Conservation (phyloP, 2,113 vertebrate species). For the Gila orcuttii region DNA sequence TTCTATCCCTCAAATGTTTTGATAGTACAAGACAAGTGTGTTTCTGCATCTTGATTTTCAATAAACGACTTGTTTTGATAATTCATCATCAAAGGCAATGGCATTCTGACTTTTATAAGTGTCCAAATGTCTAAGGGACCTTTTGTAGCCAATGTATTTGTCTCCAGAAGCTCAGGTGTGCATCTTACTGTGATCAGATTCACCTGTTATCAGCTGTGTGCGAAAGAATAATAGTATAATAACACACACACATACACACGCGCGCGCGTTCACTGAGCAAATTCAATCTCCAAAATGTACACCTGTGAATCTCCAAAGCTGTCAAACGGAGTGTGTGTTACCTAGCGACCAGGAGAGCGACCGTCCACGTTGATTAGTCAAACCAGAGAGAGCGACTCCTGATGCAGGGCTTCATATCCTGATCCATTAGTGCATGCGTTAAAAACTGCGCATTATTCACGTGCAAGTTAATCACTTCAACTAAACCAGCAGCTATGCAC, state of each 20-base stretch:
- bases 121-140: background rate
- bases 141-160: too few species aligned
- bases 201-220: background rate
- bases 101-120: background rate
- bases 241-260: constrained; percentile 46
- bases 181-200: background rate
- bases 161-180: background rate
- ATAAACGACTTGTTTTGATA: background rate
- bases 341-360: constrained; percentile 38
- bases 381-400: background rate
- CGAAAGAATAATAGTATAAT: background rate
- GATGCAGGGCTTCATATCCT: background rate
- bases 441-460: background rate
- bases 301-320: constrained; percentile 46
- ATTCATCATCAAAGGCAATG: background rate
- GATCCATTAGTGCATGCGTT: background rate
- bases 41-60: background rate
- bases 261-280: background rate
- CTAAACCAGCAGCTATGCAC: background rate
- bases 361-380: constrained; percentile 32
- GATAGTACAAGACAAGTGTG: background rate
- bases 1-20: too few species aligned
- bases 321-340: constrained; percentile 40
- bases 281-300: constrained; percentile 51
- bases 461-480: background rate